Evolutionary conservation across 2,888 invertebrate genomes (phyloP).

Genomic region (Thymelicus acteon): DNA sequence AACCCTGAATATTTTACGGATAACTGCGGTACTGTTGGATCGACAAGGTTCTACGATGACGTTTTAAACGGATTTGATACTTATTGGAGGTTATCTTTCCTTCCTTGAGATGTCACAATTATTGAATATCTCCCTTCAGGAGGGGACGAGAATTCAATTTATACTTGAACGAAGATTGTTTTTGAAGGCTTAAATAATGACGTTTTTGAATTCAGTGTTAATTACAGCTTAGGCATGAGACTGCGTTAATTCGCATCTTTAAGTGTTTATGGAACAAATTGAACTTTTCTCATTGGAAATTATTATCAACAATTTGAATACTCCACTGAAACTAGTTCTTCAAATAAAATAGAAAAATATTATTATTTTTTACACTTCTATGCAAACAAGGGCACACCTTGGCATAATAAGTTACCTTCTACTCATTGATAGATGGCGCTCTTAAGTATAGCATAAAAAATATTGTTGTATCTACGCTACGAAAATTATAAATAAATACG

Average conservation of each 20-base stretch:
- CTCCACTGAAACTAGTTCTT: background rate
- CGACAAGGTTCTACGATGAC: conserved; percentile 45
- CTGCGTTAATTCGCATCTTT: background rate
- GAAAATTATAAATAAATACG: no score
- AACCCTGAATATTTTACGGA: conserved; percentile 12
- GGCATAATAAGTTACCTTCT: conserved; percentile 33
- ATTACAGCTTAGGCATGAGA: background rate
- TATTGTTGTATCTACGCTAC: background rate
- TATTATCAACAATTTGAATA: background rate
- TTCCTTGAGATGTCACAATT: conserved; percentile 40
- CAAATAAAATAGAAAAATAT: background rate
- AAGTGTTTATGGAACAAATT: no score
- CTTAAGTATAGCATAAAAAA: background rate
- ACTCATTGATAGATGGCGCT: conserved; percentile 53
- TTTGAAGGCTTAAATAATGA: conserved; percentile 39
- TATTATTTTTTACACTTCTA: no score
- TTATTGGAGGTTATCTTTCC: conserved; percentile 48
- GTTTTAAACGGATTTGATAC: conserved; percentile 51
- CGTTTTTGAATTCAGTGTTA: conserved; percentile 30
- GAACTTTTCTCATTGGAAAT: background rate
- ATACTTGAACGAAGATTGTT: conserved; percentile 26
- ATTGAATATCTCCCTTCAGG: conserved; percentile 41
- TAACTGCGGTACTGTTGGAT: conserved; percentile 24
- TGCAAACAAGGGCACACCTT: background rate
- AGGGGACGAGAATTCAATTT: conserved; percentile 36